Evolutionary conservation across 2,888 invertebrate genomes (phyloP).

Genomic region (Drosophila pseudotalamancana): DNA sequence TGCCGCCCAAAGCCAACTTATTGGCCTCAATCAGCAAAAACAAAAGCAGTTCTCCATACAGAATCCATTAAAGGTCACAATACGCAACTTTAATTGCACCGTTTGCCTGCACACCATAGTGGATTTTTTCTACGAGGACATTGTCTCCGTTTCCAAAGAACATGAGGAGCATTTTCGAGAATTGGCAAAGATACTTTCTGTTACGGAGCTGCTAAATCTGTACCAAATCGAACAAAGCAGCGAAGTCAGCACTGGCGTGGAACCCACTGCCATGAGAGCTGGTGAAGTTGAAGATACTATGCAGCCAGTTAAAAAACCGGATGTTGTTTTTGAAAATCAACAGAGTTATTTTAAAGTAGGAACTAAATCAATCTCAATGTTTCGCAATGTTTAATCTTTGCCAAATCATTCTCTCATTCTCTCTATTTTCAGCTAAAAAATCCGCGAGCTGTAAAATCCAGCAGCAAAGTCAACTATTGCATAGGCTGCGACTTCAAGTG

Average conservation of each 20-base stretch:
- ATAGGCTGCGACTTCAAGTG: slow-evolving; percentile 84
- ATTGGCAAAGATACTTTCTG: slow-evolving; percentile 79
- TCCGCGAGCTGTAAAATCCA: slow-evolving; percentile 70
- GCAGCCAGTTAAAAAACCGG: slow-evolving; percentile 41
- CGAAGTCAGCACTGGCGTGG: slow-evolving; percentile 10
- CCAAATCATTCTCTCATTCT: no score
- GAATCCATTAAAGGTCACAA: slow-evolving; percentile 82
- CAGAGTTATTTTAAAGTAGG: slow-evolving; percentile 81
- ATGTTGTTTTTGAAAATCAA: slow-evolving; percentile 78
- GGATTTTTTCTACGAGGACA: slow-evolving; percentile 83
- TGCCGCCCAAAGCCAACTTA: slow-evolving; percentile 82
- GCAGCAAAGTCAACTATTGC: slow-evolving; percentile 84
- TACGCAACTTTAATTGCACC: slow-evolving; percentile 80
- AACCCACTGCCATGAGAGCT: slow-evolving; percentile 4
- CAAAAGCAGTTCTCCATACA: slow-evolving; percentile 83
- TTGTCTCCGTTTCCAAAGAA: slow-evolving; percentile 79
- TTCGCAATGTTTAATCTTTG: no score
- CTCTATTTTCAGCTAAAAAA: slow-evolving; percentile 68
- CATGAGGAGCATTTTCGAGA: slow-evolving; percentile 82
- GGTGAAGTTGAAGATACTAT: slow-evolving; percentile 47
- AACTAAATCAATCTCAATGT: neutral
- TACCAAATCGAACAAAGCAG: slow-evolving; percentile 66
- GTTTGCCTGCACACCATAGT: slow-evolving; percentile 81
- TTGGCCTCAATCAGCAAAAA: slow-evolving; percentile 76
- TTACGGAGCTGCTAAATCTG: slow-evolving; percentile 78